These are phyloP conservation scores for Eupithecia exiguata DNA, from an alignment of 2,888 invertebrate species.

Conservation along the genomic window DNA sequence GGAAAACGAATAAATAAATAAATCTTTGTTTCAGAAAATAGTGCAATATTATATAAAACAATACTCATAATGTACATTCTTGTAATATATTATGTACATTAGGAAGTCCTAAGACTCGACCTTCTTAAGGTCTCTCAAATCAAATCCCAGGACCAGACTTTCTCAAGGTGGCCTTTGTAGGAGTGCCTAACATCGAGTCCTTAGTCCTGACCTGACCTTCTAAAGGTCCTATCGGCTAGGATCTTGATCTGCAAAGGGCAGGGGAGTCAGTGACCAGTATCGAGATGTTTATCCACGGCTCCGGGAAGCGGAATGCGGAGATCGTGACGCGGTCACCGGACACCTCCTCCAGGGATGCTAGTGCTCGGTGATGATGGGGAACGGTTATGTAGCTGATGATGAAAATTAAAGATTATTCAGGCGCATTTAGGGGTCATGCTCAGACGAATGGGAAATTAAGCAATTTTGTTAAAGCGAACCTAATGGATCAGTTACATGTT, in stretches of 20 bases:
- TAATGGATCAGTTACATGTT: background rate
- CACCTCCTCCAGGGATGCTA: conserved; percentile 28
- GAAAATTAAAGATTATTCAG: too few relatives aligned
- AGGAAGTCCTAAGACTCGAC: background rate
- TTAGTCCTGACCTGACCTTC: conserved; percentile 3
- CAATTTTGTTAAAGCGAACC: too few relatives aligned
- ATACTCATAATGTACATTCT: too few relatives aligned
- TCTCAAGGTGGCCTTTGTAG: background rate
- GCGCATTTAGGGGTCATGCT: too few relatives aligned
- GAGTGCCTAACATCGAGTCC: background rate
- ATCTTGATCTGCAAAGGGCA: conserved; percentile 30
- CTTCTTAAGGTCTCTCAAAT: background rate
- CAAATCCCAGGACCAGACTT: background rate
- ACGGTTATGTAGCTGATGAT: background rate
- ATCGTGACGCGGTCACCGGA: conserved; percentile 49
- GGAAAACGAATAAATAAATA: too few relatives aligned
- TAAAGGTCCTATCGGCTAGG: conserved; percentile 25
- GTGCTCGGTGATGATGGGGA: background rate
- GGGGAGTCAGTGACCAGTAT: conserved; percentile 23
- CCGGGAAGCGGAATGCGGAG: conserved; percentile 43
- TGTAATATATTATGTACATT: too few relatives aligned
- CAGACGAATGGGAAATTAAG: too few relatives aligned
- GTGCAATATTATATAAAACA: too few relatives aligned
- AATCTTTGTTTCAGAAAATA: too few relatives aligned
- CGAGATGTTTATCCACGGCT: conserved; percentile 32